Evolutionary conservation across 37 sponge, comb jelly and placozoan genomes (phyloP).

Genomic region (Eunapius fragilis): DNA sequence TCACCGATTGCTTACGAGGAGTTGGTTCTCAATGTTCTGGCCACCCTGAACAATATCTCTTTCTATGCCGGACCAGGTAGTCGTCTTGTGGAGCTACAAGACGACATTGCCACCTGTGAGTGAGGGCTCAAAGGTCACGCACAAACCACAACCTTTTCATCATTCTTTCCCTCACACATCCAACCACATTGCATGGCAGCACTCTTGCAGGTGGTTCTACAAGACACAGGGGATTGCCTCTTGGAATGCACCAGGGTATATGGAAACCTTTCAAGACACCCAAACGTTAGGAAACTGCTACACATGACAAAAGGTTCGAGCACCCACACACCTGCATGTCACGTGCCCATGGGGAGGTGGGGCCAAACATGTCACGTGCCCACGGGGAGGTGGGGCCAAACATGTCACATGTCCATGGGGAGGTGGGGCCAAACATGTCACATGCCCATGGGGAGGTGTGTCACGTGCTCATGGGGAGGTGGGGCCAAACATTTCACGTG

Average conservation of each 20-base stretch:
- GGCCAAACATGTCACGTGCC: no score
- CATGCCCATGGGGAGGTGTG: no score
- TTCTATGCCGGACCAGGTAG: constrained; percentile 43
- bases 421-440: no score
- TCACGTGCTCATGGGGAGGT: no score
- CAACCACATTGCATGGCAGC: no score
- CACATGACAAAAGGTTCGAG: constrained; percentile 50
- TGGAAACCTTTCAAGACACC: constrained; percentile 78
- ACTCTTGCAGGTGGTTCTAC: constrained; percentile 63
- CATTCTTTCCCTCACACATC: neutral
- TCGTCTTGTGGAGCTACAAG: constrained; percentile 6
- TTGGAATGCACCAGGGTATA: constrained; percentile 67
- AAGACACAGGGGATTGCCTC: constrained; percentile 41
- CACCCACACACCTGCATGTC: neutral
- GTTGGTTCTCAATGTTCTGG: constrained; percentile 61
- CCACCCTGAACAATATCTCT: constrained; percentile 76
- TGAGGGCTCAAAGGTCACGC: no score
- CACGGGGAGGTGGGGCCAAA: no score
- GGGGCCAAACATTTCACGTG: no score
- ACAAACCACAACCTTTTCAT: neutral
- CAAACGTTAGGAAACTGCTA: constrained; percentile 49
- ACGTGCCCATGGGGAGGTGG: no score
- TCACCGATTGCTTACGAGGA: constrained; percentile 36
- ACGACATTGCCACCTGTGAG: constrained; percentile 49
- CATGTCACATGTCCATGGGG: no score